Evolutionary conservation across 2,113 vertebrate species (phyloP), one percentile per base, ranked within the genome.

Genomic region (Cromileptes altivelis): DNA sequence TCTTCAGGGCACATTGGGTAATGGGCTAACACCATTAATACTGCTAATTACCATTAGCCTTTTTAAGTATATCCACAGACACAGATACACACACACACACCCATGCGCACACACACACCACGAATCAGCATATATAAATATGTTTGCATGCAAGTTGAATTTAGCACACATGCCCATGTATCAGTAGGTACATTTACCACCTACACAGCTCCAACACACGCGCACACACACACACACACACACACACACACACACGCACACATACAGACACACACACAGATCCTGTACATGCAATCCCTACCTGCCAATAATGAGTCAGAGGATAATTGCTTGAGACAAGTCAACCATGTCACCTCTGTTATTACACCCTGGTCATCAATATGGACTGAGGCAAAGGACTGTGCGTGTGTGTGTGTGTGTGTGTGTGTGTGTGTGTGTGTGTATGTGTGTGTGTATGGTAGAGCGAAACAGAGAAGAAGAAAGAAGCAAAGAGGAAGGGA

Each of bases 301-400:
- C 80, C 58, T 89, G 78, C 75, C 77, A 81, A 86, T 90, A 86
- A 84, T 81, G 69, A 84, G 64, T 56, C n/a, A 37, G 2, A 70
- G 55, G 58, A 88, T 87, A 90, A 92, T 80, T 88, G 75, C 69
- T 74, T 63, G 65, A 69, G 68, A 69, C 63, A 69, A 88, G 62
- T 82, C 86, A 88, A 74, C 74, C 80, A 78, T 81, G 86, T 89
- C 84, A 81, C 64, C 72, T 83, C 69, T 76, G 75, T 87, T 83
- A 78, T 85, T 87, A 88, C 12, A n/a, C 45, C 27, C 40, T 15
- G 67, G 81, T 77, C 79, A 78, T 89, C 84, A 77, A 84, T 84
- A 84, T 62, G 42, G 75, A 84, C 67, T 53, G 47, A 78, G 69
- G 80, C 49, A 71, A 70, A 65, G 5, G 25, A 73, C 30, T 55